phyloP scores from a whole-genome alignment of 1,140 invertebrate species.

The Leptonema lineaticorne region DNA sequence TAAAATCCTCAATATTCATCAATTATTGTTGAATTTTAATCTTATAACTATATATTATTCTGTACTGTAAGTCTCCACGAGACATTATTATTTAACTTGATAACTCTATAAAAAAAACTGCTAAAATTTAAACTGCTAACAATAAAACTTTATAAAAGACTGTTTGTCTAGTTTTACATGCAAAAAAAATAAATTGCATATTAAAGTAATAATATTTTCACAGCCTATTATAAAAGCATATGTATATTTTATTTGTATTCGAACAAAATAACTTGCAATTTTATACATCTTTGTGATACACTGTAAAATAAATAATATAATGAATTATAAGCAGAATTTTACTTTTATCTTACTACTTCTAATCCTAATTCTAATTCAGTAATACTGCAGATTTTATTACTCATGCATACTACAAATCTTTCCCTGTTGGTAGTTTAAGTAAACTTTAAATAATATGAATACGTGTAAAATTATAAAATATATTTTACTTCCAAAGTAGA shows the following conservation, averaged over 20 bases:
- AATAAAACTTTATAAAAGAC: conserved; percentile 15
- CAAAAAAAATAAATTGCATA: not conserved
- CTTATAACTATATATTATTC: conserved; percentile 22
- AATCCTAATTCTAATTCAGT: not conserved
- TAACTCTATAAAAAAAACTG: conserved; percentile 26
- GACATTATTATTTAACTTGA: conserved; percentile 28
- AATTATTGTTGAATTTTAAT: conserved; percentile 26
- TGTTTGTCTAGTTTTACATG: conserved; percentile 33
- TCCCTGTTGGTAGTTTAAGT: too few species aligned
- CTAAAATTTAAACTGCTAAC: not conserved
- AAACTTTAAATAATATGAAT: too few species aligned
- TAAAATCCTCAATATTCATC: conserved; percentile 30
- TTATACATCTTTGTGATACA: conserved; percentile 42
- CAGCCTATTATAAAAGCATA: conserved; percentile 17
- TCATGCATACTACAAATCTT: too few species aligned
- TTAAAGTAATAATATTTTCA: not conserved
- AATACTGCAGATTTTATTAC: too few species aligned
- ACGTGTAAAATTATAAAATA: too few species aligned
- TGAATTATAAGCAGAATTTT: conserved; percentile 23
- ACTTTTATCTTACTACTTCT: not conserved
- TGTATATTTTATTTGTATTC: not conserved
- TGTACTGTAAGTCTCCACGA: conserved; percentile 31
- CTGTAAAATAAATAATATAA: conserved; percentile 40
- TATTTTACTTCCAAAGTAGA: too few species aligned
- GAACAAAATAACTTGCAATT: conserved; percentile 40